phyloP scores from a whole-genome alignment of 2,113 vertebrate species.

The Paradoxurus hermaphroditus region DNA sequence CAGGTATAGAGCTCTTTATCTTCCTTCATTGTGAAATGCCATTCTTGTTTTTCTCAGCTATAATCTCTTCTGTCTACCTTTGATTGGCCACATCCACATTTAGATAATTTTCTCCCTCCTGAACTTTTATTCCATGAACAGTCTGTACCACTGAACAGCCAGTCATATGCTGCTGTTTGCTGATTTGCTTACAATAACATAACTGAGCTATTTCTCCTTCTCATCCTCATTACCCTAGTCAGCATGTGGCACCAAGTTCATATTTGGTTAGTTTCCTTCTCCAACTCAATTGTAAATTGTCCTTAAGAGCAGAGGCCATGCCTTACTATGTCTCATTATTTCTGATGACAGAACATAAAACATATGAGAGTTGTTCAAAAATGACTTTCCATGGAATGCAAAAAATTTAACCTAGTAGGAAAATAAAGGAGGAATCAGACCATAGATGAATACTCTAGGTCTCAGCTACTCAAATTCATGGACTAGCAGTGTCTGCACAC shows the following conservation, averaged over 20 bases:
- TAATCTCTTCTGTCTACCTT: neutral
- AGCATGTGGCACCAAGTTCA: neutral
- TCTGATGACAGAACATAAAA: neutral
- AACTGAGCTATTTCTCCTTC: neutral
- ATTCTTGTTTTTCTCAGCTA: neutral
- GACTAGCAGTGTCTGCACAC: neutral
- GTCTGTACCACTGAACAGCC: neutral
- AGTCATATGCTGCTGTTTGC: neutral
- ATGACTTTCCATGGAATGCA: neutral
- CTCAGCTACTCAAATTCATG: neutral
- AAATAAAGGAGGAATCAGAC: neutral
- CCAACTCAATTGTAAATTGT: neutral
- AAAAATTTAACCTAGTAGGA: neutral
- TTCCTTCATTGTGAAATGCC: neutral
- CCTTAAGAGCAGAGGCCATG: neutral
- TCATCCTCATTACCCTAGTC: neutral
- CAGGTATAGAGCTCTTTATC: neutral
- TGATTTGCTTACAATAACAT: neutral
- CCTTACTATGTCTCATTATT: neutral
- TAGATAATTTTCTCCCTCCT: neutral
- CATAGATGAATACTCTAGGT: neutral
- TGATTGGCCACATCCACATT: neutral
- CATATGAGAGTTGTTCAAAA: neutral
- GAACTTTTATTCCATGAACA: neutral
- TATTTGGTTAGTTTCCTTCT: neutral